Percentiles rank a stretch among this genome's conserved stretches.
Evolutionary conservation across 2,888 invertebrate species (phyloP).

Genomic region (Pyrocoelia pectoralis): DNA sequence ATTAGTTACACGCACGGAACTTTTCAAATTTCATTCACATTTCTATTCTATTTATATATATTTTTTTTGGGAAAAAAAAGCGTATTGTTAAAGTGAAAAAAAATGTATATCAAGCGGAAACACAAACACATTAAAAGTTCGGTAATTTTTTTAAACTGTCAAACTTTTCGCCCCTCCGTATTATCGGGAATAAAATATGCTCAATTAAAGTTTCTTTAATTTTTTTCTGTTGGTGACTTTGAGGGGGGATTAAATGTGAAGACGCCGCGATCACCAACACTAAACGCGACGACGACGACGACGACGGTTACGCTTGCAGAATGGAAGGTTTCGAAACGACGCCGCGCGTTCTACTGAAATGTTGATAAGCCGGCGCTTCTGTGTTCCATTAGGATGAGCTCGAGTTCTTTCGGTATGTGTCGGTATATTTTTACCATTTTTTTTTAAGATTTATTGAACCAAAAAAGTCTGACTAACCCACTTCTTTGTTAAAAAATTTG

Average conservation of each 20-base stretch:
- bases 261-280: neutral
- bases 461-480: constrained; percentile 13
- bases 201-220: neutral
- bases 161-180: neutral
- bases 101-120: constrained; percentile 15
- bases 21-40: neutral
- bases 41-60: neutral
- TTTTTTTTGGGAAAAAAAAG: neutral
- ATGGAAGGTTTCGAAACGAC: constrained; percentile 24
- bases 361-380: constrained; percentile 28
- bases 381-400: constrained; percentile 27
- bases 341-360: constrained; percentile 33
- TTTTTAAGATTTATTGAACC: constrained; percentile 27
- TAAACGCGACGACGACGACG: constrained; percentile 16
- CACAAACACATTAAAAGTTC: constrained; percentile 26
- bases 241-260: neutral
- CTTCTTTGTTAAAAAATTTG: constrained; percentile 1
- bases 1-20: constrained; percentile 22
- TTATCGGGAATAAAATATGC: constrained; percentile 12
- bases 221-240: neutral
- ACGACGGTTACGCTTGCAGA: neutral
- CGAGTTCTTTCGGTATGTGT: constrained; percentile 22
- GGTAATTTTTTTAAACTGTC: neutral
- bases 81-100: constrained; percentile 6
- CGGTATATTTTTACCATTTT: constrained; percentile 17